Evolutionary conservation across 2,888 invertebrate species (phyloP), one percentile per base, ranked within the genome.

Genomic region (Latrodectus elegans): DNA sequence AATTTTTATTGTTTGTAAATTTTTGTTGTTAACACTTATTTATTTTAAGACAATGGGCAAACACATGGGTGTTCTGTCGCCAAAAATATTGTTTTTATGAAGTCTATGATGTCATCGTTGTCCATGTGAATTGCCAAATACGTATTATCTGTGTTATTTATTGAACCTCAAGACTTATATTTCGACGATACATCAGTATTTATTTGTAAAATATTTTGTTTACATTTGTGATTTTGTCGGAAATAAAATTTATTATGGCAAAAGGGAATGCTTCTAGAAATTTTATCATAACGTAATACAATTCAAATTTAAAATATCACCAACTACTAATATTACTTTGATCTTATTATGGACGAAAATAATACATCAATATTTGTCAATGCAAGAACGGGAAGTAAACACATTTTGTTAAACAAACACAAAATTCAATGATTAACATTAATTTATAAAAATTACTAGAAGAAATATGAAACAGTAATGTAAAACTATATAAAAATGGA

Each of bases 171-270:
- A 26, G 65, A 77, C 68, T 81, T 77, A 77, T 84, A 72, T 81
- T 68, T 81, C 76, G 72, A 87, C 81, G 67, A 73, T 38, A 74
- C 53, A 73, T 81, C 70, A n/a, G 22, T 70, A 76, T 74, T 55
- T 64, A 81, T 82, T 87, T 87, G 72, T 64, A 77, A 77, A n/a
- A 76, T 87, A 87, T 87, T 87, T 87, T 87, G 72, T 81, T 87
- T 87, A 87, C 73, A 72, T 52, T 81, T 87, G 86, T 87, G 86
- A 87, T 79, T 68, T 85, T 76, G 76, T 81, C 53, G 72, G 73
- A 81, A 72, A 76, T 67, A 73, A 81, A 87, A 87, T 77, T 87
- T 81, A 81, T 87, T 77, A 70, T 73, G 80, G 81, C 81, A 82
- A 70, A 76, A 38, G 8, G 17, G 64, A 9, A 12, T 49, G 49